Evolutionary conservation across 2,113 vertebrate species (phyloP).

Genomic region (Peromyscus californicus): DNA sequence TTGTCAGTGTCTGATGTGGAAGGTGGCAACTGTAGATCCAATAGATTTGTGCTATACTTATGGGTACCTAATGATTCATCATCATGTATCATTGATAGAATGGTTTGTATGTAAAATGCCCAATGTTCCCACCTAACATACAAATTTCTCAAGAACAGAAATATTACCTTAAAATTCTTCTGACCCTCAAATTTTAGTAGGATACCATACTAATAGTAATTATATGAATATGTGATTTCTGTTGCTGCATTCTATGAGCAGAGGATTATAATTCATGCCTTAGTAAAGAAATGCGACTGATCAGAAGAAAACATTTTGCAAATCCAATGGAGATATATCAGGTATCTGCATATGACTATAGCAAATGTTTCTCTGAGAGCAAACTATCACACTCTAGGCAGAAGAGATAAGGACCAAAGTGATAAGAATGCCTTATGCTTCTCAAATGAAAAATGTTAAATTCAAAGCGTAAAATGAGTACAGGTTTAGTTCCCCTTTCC

Average conservation of each 20-base stretch:
- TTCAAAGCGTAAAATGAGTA: constrained; percentile 54
- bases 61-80: constrained; percentile 6
- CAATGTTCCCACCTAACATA: constrained; percentile 22
- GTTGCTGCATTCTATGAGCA: constrained; percentile 3
- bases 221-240: constrained; percentile 37
- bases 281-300: constrained; percentile 59
- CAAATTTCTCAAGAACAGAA: constrained; percentile 52
- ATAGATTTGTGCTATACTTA: not conserved
- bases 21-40: not conserved
- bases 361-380: constrained; percentile 61
- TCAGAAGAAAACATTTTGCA: constrained; percentile 34
- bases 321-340: constrained; percentile 35
- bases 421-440: constrained; percentile 69
- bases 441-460: constrained; percentile 67
- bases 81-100: not conserved
- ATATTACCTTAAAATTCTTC: constrained; percentile 34
- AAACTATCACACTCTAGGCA: constrained; percentile 53
- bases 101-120: constrained; percentile 47
- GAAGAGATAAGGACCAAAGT: constrained; percentile 54
- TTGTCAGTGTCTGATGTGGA: not conserved
- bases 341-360: constrained; percentile 26
- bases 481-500: not conserved
- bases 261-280: constrained; percentile 43
- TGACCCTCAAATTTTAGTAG: not conserved
- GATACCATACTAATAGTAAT: not conserved